Percentiles rank a stretch among this genome's conserved stretches.
Evolutionary conservation across 1,140 invertebrate species (phyloP).

Genomic region (Lucilia cuprina): DNA sequence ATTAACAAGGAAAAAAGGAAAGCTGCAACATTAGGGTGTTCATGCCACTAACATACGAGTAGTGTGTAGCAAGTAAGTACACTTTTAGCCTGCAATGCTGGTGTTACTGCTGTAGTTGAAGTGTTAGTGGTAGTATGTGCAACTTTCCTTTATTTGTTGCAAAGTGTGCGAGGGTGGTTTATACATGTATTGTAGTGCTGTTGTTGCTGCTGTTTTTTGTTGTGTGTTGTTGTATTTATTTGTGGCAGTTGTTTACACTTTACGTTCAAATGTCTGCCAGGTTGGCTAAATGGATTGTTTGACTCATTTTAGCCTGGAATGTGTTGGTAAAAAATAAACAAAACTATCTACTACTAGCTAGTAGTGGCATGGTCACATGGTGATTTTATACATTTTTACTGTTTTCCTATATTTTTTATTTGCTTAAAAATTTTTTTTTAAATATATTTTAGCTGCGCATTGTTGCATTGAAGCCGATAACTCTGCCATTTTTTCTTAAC

Average conservation of each 20-base stretch:
- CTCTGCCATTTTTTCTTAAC: constrained; percentile 41
- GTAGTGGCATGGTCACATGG: not conserved
- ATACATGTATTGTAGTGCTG: no score
- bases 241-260: constrained; percentile 5
- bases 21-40: constrained; percentile 10
- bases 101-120: not conserved
- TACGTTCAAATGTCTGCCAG: not conserved
- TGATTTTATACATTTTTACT: not conserved
- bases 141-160: not conserved
- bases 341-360: not conserved
- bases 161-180: constrained; percentile 12
- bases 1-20: not conserved
- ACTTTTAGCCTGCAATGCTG: not conserved
- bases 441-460: not conserved
- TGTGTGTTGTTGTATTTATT: not conserved
- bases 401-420: not conserved
- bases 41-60: not conserved
- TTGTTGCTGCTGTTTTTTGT: not conserved
- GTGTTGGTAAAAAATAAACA: not conserved
- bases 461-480: constrained; percentile 52
- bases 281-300: not conserved
- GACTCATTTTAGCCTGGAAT: not conserved
- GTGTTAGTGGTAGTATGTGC: not conserved
- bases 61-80: not conserved
- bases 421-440: not conserved